phyloP scores from a whole-genome alignment of 2,888 invertebrate species.

The Netelia inedita region DNA sequence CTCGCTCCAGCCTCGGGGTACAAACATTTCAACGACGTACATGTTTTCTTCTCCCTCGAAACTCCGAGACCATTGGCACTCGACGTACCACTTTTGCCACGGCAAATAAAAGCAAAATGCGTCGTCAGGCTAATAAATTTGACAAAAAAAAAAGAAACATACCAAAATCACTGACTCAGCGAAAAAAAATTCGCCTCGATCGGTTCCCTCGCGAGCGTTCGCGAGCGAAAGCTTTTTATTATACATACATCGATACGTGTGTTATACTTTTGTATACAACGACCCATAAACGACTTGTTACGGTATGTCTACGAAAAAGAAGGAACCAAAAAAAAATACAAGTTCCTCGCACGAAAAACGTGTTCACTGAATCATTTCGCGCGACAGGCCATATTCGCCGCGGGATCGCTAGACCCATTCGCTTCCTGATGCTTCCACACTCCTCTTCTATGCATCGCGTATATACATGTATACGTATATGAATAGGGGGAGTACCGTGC shows the following conservation, averaged over 20 bases:
- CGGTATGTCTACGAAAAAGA: background rate
- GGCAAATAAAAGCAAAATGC: constrained; percentile 61
- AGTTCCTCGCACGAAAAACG: constrained; percentile 25
- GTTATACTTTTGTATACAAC: background rate
- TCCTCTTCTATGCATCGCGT: background rate
- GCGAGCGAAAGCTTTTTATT: constrained; percentile 60
- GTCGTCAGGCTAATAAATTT: constrained; percentile 23
- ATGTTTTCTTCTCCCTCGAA: constrained; percentile 69
- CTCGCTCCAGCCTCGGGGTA: background rate
- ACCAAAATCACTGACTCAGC: constrained; percentile 1
- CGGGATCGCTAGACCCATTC: constrained; percentile 9
- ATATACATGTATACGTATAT: background rate
- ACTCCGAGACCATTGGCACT: constrained; percentile 70
- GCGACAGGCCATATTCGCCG: constrained; percentile 22
- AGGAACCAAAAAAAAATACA: too few relatives aligned
- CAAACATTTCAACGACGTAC: constrained; percentile 44
- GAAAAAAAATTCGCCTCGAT: background rate
- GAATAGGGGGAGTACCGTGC: background rate
- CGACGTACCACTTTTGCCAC: constrained; percentile 68
- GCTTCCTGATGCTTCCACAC: constrained; percentile 28
- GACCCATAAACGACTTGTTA: background rate
- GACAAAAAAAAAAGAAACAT: constrained; percentile 14
- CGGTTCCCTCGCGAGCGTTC: constrained; percentile 50
- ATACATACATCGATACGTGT: background rate
- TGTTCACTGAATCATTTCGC: constrained; percentile 47